phyloP scores from a whole-genome alignment of 2,797 vertebrate species.

The Sebastes hubbsi region DNA sequence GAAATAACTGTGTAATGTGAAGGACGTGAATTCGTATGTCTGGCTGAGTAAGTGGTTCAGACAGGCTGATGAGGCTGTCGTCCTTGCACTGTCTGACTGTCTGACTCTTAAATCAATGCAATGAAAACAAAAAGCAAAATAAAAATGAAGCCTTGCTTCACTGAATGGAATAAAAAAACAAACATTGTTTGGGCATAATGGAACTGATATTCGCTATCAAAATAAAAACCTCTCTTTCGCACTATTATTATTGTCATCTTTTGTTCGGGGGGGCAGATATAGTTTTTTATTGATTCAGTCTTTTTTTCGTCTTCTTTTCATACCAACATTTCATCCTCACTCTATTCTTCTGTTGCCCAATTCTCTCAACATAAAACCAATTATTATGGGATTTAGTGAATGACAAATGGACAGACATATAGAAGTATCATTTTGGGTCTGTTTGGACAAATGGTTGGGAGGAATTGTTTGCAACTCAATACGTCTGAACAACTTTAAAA shows the following conservation, averaged over 20 bases:
- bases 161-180: not conserved
- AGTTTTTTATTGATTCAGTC: not conserved
- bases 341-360: not conserved
- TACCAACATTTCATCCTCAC: not conserved
- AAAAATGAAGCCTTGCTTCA: not conserved
- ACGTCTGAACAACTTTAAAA: not conserved
- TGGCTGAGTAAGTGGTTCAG: not conserved
- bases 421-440: not conserved
- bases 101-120: not conserved
- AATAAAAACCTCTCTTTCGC: not conserved
- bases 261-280: not conserved
- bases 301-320: not conserved
- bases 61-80: not conserved
- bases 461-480: not conserved
- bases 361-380: not conserved
- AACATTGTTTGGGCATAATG: not conserved
- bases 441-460: not conserved
- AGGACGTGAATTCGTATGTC: not conserved
- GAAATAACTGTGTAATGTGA: not conserved
- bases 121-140: not conserved
- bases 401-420: not conserved
- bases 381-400: not conserved
- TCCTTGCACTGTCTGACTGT: not conserved
- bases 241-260: not conserved
- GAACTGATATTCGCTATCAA: not conserved